Evolutionary conservation across 2,888 invertebrate genomes (phyloP).

Genomic region (Andrena praecox): DNA sequence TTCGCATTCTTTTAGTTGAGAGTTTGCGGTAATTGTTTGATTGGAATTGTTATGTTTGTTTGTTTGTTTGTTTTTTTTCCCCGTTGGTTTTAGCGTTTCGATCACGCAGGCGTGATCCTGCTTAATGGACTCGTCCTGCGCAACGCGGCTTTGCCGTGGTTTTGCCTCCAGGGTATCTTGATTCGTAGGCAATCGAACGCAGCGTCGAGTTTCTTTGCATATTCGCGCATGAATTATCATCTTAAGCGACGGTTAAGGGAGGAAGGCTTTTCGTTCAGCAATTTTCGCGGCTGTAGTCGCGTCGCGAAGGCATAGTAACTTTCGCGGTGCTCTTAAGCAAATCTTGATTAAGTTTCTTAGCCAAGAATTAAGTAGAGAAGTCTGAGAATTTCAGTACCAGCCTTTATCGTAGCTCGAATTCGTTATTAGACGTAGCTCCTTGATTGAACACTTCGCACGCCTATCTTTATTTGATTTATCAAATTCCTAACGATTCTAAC

Average conservation of each 20-base stretch:
- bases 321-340: no score
- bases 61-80: not conserved
- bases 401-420: no score
- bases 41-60: not conserved
- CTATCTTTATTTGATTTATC: no score
- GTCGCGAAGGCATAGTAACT: no score
- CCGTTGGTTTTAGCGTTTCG: not conserved
- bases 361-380: no score
- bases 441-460: no score
- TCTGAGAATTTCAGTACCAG: no score
- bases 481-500: no score
- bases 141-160: slow-evolving; percentile 33
- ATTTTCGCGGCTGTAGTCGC: no score
- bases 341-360: no score
- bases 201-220: slow-evolving; percentile 8
- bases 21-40: not conserved
- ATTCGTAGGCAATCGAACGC: slow-evolving; percentile 36
- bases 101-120: not conserved
- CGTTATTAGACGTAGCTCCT: no score
- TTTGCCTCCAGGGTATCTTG: slow-evolving; percentile 31
- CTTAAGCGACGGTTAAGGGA: not conserved
- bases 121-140: slow-evolving; percentile 56
- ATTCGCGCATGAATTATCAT: slow-evolving; percentile 36
- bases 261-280: not conserved
- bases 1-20: not conserved